Conservation (phyloP, 2,113 vertebrate genomes). For the Lichenostomus cassidix region DNA sequence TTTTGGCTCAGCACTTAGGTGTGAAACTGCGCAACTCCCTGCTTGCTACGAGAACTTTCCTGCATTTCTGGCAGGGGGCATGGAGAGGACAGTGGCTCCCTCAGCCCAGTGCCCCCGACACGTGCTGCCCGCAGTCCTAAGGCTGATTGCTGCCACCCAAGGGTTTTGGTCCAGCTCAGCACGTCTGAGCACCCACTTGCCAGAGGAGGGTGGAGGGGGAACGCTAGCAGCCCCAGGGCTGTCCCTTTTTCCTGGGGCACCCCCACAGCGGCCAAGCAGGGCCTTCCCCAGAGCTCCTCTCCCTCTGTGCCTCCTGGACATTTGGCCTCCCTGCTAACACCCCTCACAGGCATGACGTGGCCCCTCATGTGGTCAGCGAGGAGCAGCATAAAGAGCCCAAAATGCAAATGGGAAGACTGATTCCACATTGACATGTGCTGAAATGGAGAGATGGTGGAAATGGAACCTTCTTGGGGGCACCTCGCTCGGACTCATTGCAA, state of each 20-base stretch:
- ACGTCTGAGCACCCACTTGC: fast-evolving
- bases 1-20: background rate
- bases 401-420: background rate
- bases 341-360: fast-evolving
- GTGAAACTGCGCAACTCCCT: fast-evolving
- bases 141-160: fast-evolving
- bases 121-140: fast-evolving
- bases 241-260: background rate
- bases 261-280: fast-evolving
- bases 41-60: background rate
- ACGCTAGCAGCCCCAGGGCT: background rate
- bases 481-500: background rate
- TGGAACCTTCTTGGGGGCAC: fast-evolving
- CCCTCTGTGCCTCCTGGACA: background rate
- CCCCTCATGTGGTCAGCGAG: fast-evolving
- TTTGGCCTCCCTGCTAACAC: background rate
- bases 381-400: background rate
- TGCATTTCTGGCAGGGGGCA: background rate
- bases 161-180: background rate
- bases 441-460: background rate
- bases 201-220: background rate
- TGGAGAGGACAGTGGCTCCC: fast-evolving
- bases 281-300: background rate
- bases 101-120: fast-evolving
- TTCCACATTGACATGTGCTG: fast-evolving